Evolutionary conservation across 2,797 vertebrate genomes (phyloP).

Genomic region (Sebastolobus altivelis): DNA sequence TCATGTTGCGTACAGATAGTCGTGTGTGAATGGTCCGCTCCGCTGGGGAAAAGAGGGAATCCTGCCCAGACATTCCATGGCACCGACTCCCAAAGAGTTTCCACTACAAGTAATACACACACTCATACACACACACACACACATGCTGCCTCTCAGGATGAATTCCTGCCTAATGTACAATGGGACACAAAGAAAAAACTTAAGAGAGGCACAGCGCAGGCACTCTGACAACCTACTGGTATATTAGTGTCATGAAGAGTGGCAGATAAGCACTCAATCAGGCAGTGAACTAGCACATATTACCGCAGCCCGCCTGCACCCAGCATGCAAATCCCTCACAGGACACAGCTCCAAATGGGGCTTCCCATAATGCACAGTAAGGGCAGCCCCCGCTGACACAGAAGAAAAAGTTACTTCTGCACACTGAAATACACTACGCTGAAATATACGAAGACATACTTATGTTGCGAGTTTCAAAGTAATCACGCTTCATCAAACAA

Average conservation of each 20-base stretch:
- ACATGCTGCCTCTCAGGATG: constrained; percentile 42
- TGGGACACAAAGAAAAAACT: constrained; percentile 48
- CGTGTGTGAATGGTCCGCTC: constrained; percentile 73
- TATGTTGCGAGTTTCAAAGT: constrained; percentile 3
- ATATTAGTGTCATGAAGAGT: constrained; percentile 39
- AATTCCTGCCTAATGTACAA: constrained; percentile 61
- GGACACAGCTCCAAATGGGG: constrained; percentile 48
- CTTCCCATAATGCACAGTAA: constrained; percentile 75
- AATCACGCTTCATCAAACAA: constrained; percentile 28
- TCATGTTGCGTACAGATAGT: constrained; percentile 58
- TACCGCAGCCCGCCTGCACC: constrained; percentile 23
- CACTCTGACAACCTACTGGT: constrained; percentile 32
- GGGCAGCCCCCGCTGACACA: constrained; percentile 53
- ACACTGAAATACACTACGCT: background rate
- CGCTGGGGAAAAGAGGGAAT: constrained; percentile 77
- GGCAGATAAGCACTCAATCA: constrained; percentile 28
- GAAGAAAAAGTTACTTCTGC: constrained; percentile 22
- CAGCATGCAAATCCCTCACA: constrained; percentile 61
- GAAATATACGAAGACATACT: constrained; percentile 18
- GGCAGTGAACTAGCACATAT: constrained; percentile 19
- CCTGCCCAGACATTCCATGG: constrained; percentile 82
- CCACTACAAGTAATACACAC: constrained; percentile 75
- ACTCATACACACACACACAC: constrained; percentile 41
- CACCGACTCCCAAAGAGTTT: constrained; percentile 80
- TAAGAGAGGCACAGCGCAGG: constrained; percentile 16